Conservation (phyloP, 2,113 vertebrate genomes). For the Poeciliopsis turrubarensis region DNA sequence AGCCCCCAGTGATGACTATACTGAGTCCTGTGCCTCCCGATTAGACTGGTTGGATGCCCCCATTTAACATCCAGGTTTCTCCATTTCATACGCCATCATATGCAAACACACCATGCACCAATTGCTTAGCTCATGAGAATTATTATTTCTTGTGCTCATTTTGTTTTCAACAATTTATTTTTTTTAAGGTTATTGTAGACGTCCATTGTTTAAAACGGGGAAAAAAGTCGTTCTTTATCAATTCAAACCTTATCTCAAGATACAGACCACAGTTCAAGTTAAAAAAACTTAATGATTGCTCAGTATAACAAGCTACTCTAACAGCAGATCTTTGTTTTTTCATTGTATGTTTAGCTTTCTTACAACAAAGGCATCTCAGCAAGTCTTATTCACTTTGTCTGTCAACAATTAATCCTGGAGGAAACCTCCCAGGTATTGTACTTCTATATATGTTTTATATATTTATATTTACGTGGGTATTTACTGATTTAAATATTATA, state of each 20-base stretch:
- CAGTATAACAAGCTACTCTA: not conserved
- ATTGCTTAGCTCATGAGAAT: not conserved
- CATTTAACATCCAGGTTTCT: conserved; percentile 78
- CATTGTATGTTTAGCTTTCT: conserved; percentile 57
- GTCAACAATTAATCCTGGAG: conserved; percentile 76
- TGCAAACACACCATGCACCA: conserved; percentile 28
- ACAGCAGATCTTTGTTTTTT: not conserved
- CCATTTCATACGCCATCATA: conserved; percentile 47
- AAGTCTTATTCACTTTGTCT: conserved; percentile 58
- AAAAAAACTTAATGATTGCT: too few species aligned
- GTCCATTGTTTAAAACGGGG: not conserved
- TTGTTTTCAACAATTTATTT: not conserved
- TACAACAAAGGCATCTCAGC: conserved; percentile 69
- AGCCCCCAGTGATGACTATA: conserved; percentile 80
- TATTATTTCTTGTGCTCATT: not conserved
- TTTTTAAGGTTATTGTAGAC: not conserved
- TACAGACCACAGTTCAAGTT: too few species aligned
- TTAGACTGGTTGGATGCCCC: conserved; percentile 83
- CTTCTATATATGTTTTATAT: not conserved
- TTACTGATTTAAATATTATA: too few species aligned
- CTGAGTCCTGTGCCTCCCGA: conserved; percentile 79
- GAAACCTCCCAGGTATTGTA: conserved; percentile 74
- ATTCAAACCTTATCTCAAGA: not conserved
- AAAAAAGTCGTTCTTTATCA: not conserved
- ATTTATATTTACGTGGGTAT: not conserved